Evolutionary conservation across 2,113 vertebrate species (phyloP), one percentile per base, ranked within the genome.

Genomic region (Fulica atra): DNA sequence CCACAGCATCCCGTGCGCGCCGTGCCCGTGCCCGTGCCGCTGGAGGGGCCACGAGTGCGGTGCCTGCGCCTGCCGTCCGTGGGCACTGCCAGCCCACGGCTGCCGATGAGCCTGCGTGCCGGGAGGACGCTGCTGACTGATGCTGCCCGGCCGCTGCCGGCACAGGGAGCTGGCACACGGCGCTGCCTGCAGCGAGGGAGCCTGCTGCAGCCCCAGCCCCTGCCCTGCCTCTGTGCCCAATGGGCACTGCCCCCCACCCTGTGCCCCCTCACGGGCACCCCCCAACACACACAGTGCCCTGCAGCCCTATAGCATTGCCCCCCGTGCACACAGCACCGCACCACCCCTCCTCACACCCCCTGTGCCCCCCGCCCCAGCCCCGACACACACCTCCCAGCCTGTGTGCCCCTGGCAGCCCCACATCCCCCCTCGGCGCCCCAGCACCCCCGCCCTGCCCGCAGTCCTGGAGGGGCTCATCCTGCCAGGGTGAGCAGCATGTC

Each of bases 141-240:
- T 0, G 8, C 68, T 57, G 50, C 25, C 48, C 1, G 6, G 33
- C 21, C 24, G 5, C 40, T 71, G 36, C 50, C 36, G 2, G 6
- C 42, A 6, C 6, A 5, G 14, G 54, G 16, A 36, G 36, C 36
- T 46, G 56, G 35, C 68, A 26, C 31, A 6, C 5, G 9, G 64
- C 42, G 2, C 44, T 46, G 70, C 40, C 26, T 12, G 2, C 23
- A 25, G 74, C 5, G 1, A 51, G 50, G 36, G 16, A 15, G 19
- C 44, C 8, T 26, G 0, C 13, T 3, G 6, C 9, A 31, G 4
- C 87, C 33, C 14, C 0, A 1, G 16, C 8, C 38, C 14, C 60
- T n/a, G 56, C 76, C 40, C 23, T 13, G 3, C 4, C 9, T 13
- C 8, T 8, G 4, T 13, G 69, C 44, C 78, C 64, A 40, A 81